Evolutionary conservation across 2,797 vertebrate genomes (phyloP).

Genomic region (Rhinophrynus dorsalis): DNA sequence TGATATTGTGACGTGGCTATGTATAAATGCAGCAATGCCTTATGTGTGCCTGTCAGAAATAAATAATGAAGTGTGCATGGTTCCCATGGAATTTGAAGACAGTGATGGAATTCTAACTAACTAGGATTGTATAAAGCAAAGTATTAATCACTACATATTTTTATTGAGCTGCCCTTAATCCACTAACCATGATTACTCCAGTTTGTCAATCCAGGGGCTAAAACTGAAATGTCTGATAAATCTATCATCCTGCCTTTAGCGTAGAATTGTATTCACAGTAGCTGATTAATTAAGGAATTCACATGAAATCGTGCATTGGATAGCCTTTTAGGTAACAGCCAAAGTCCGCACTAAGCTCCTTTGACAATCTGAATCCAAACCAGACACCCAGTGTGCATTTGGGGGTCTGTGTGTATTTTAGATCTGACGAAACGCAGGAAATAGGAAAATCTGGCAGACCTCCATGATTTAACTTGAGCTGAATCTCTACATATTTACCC

Average conservation of each 20-base stretch:
- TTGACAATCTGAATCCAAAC: slow-evolving; percentile 63
- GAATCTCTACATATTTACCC: slow-evolving; percentile 45
- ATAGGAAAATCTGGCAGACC: slow-evolving; percentile 63
- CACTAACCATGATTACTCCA: background rate
- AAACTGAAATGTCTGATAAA: slow-evolving; percentile 16
- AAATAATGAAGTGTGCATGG: too few species aligned
- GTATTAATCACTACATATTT: background rate
- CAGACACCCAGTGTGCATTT: slow-evolving; percentile 57
- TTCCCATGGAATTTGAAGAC: too few species aligned
- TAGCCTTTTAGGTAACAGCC: slow-evolving; percentile 66
- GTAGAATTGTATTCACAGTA: slow-evolving; percentile 54
- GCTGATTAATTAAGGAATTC: slow-evolving; percentile 71
- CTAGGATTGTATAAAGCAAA: background rate
- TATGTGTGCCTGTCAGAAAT: too few species aligned
- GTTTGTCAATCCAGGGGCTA: background rate
- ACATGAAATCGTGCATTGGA: slow-evolving; percentile 54
- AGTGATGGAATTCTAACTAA: background rate
- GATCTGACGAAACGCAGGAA: slow-evolving; percentile 68
- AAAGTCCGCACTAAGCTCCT: slow-evolving; percentile 52
- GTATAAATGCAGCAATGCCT: too few species aligned
- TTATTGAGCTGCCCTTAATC: background rate
- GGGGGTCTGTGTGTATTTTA: slow-evolving; percentile 58
- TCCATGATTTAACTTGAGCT: slow-evolving; percentile 51
- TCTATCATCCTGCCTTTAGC: background rate
- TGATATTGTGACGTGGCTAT: too few species aligned